Percentiles rank a stretch among this genome's conserved stretches.
Conservation (phyloP, 2,113 vertebrate genomes). For the Protomyctophum bolini region DNA sequence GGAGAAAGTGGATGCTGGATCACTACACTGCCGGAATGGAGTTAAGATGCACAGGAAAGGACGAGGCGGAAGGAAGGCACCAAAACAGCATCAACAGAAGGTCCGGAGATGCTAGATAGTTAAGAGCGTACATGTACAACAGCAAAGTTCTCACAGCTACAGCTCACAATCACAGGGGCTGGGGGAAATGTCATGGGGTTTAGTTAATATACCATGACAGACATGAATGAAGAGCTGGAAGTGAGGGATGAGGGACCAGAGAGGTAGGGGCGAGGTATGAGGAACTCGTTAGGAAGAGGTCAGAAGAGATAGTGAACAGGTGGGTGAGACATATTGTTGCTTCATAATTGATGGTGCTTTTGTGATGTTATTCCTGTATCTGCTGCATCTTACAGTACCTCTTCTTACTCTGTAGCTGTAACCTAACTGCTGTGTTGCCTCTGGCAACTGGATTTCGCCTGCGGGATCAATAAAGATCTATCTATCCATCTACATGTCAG, state of each 20-base stretch:
- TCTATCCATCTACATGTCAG: too few relatives aligned
- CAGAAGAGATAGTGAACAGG: neutral
- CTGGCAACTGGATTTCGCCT: too few relatives aligned
- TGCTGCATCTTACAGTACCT: too few relatives aligned
- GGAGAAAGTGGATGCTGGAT: constrained; percentile 22
- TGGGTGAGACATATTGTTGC: neutral
- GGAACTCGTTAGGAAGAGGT: neutral
- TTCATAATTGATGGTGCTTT: too few relatives aligned
- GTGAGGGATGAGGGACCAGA: neutral
- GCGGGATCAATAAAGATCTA: too few relatives aligned
- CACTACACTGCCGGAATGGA: constrained; percentile 15
- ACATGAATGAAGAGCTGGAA: neutral
- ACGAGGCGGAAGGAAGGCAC: constrained; percentile 8
- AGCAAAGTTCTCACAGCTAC: neutral
- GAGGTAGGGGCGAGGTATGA: neutral
- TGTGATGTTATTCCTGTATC: too few relatives aligned
- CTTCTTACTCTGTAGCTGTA: too few relatives aligned
- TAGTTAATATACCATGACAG: neutral
- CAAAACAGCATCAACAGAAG: constrained; percentile 13
- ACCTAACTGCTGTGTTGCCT: too few relatives aligned
- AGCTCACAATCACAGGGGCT: neutral
- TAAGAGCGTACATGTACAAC: constrained; percentile 8
- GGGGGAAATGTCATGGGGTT: neutral
- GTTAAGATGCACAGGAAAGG: constrained; percentile 3
- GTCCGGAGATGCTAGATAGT: constrained; percentile 8